Evolutionary conservation across 2,797 vertebrate species (phyloP).

Genomic region (Poecilia velifera): DNA sequence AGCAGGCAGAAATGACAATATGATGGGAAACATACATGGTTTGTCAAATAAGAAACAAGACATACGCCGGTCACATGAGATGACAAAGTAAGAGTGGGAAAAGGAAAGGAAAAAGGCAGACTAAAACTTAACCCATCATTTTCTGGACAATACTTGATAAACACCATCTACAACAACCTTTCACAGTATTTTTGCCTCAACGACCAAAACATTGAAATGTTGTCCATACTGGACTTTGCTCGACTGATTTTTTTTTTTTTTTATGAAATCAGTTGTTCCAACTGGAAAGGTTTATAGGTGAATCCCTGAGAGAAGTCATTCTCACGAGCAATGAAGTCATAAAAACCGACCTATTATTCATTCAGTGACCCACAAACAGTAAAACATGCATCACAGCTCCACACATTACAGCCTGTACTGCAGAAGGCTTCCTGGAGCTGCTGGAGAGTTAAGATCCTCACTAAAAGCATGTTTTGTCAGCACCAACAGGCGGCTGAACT

Average conservation of each 20-base stretch:
- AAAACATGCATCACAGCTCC: neutral
- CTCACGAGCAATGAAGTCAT: neutral
- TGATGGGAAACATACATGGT: conserved; percentile 2
- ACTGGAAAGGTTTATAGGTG: no score
- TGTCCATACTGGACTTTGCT: neutral
- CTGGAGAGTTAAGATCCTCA: neutral
- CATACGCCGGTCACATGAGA: conserved; percentile 53
- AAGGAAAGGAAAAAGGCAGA: conserved; percentile 25
- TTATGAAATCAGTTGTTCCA: neutral
- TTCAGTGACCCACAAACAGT: no score
- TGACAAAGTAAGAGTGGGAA: conserved; percentile 19
- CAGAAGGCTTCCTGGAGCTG: neutral
- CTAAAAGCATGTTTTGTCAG: neutral
- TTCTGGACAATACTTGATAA: conserved; percentile 3
- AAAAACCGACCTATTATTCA: neutral
- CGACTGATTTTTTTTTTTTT: no score
- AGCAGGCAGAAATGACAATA: neutral
- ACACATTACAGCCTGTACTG: neutral
- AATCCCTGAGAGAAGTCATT: neutral
- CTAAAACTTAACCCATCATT: conserved; percentile 11
- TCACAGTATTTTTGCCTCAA: neutral
- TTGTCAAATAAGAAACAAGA: conserved; percentile 19
- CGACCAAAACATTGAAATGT: conserved; percentile 17
- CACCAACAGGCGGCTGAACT: neutral
- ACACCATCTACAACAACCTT: conserved; percentile 15